Evolutionary conservation across 2,888 invertebrate genomes (phyloP).

Genomic region (Hydriomena furcata): DNA sequence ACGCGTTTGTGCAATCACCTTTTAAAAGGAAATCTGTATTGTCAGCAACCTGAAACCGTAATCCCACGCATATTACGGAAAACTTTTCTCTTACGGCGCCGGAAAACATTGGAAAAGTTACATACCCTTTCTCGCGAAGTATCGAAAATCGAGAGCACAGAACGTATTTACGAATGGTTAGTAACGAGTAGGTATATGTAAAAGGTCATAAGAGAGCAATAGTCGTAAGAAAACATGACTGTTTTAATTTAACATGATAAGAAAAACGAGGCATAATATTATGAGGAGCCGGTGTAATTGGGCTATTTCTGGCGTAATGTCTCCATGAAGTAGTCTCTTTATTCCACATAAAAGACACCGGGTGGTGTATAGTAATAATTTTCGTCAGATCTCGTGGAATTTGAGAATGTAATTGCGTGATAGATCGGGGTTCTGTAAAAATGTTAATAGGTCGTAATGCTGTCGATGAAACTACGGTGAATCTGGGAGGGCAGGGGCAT

Average conservation of each 20-base stretch:
- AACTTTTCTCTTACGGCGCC: conserved; percentile 40
- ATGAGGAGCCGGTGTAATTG: conserved; percentile 43
- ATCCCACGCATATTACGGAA: conserved; percentile 43
- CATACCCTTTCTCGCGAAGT: conserved; percentile 36
- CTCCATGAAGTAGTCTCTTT: conserved; percentile 43
- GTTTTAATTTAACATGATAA: conserved; percentile 44
- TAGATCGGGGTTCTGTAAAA: conserved; percentile 31
- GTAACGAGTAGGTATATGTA: conserved; percentile 16
- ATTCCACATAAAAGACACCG: conserved; percentile 40
- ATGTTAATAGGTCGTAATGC: conserved; percentile 34
- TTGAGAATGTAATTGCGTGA: conserved; percentile 21
- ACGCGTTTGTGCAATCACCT: conserved; percentile 65
- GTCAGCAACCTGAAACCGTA: conserved; percentile 41
- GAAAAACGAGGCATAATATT: conserved; percentile 41
- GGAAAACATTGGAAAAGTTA: conserved; percentile 54
- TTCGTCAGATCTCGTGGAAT: conserved; percentile 27
- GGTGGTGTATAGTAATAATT: conserved; percentile 35
- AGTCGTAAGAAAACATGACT: conserved; percentile 41
- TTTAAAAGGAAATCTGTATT: conserved; percentile 51
- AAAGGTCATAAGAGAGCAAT: conserved; percentile 36
- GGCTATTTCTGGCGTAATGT: conserved; percentile 41
- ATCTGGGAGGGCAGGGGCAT: conserved; percentile 30
- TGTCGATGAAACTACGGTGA: conserved; percentile 28
- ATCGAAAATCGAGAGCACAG: conserved; percentile 32
- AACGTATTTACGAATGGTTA: conserved; percentile 34